These are phyloP conservation scores for Lucinisca nassula DNA, from an alignment of 2,888 invertebrate genomes.

Conservation along the genomic window DNA sequence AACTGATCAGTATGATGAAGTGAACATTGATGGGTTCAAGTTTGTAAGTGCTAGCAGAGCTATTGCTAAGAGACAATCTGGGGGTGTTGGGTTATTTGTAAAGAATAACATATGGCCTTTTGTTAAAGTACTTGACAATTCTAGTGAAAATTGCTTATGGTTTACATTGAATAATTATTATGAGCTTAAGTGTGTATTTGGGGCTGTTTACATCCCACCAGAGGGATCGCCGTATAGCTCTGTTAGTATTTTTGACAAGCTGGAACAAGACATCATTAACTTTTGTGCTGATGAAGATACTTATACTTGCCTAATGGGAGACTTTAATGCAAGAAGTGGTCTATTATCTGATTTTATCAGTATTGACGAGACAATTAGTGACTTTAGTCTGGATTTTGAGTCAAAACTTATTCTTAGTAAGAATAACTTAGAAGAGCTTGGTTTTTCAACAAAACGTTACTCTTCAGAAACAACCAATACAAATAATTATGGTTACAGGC, in stretches of 20 bases:
- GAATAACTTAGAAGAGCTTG: slow-evolving; percentile 1
- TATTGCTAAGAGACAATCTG: not conserved
- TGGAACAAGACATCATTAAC: not conserved
- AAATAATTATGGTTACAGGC: not conserved
- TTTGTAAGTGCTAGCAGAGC: slow-evolving; percentile 7
- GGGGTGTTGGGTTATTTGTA: not conserved
- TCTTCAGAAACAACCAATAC: not conserved
- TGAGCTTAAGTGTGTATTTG: slow-evolving; percentile 2
- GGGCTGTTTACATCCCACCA: slow-evolving; percentile 7
- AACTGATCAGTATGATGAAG: not conserved
- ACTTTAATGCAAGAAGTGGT: not conserved
- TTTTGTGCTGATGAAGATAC: not conserved
- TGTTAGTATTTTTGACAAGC: slow-evolving; percentile 7
- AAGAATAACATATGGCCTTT: slow-evolving; percentile 1
- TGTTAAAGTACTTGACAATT: not conserved
- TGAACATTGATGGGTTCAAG: not conserved
- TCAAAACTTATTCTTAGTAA: slow-evolving; percentile 1
- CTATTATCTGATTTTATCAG: not conserved
- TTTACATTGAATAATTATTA: not conserved
- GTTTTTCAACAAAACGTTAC: not conserved
- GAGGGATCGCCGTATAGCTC: slow-evolving; percentile 7
- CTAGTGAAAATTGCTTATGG: slow-evolving; percentile 5
- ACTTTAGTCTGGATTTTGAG: not conserved
- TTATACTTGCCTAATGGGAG: not conserved
- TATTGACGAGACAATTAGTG: not conserved